Percentiles rank a stretch among this genome's conserved stretches.
These are phyloP conservation scores for Masnerella sp. DNA, from an alignment of 2,888 invertebrate species.

Conservation along the genomic window DNA sequence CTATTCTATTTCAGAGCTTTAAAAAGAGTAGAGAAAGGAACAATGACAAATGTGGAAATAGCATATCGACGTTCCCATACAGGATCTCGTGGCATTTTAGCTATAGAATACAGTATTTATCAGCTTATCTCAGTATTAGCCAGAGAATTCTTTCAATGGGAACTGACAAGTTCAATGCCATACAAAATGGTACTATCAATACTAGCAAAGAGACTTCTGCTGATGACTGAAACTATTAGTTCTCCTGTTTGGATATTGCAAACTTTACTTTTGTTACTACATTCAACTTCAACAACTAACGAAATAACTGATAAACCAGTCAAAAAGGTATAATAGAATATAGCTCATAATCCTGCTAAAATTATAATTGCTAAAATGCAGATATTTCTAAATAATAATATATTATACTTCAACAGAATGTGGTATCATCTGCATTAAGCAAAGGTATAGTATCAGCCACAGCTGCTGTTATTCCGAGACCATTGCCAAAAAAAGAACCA, in stretches of 20 bases:
- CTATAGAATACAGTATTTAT: slow-evolving; percentile 81
- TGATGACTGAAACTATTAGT: slow-evolving; percentile 67
- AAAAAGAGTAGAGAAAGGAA: slow-evolving; percentile 70
- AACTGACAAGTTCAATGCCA: slow-evolving; percentile 83
- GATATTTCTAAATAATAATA: too few relatives aligned
- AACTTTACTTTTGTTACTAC: slow-evolving; percentile 63
- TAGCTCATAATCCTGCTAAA: not conserved
- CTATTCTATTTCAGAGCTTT: slow-evolving; percentile 68
- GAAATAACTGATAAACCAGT: slow-evolving; percentile 4
- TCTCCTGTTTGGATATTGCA: slow-evolving; percentile 68
- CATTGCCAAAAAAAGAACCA: slow-evolving; percentile 65
- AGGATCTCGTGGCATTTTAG: slow-evolving; percentile 68
- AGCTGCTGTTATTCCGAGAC: slow-evolving; percentile 69
- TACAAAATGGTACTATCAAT: slow-evolving; percentile 82
- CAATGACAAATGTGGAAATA: slow-evolving; percentile 68
- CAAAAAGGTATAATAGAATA: slow-evolving; percentile 34
- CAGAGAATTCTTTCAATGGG: slow-evolving; percentile 83
- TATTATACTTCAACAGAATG: too few relatives aligned
- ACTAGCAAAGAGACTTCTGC: slow-evolving; percentile 80
- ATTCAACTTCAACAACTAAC: slow-evolving; percentile 42
- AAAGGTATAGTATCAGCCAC: slow-evolving; percentile 72
- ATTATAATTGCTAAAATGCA: too few relatives aligned
- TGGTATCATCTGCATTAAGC: slow-evolving; percentile 67
- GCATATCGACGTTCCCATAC: slow-evolving; percentile 72
- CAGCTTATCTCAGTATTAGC: slow-evolving; percentile 80